Evolutionary conservation across 2,797 vertebrate species (phyloP).

Genomic region (Ceryle rudis): DNA sequence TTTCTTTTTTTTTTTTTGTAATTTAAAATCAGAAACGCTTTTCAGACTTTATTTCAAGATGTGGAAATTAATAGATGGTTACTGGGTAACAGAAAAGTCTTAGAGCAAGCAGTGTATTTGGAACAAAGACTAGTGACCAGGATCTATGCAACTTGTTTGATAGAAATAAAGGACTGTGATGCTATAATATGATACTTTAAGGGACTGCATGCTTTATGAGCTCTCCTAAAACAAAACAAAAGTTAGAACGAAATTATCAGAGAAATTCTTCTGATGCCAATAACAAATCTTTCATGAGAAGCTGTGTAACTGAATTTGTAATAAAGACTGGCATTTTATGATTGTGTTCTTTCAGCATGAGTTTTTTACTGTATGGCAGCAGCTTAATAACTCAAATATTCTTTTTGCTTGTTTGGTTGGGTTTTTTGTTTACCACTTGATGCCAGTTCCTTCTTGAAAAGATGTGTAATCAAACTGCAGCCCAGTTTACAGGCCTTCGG

Average conservation of each 20-base stretch:
- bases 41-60: slow-evolving; percentile 1
- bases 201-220: slow-evolving; percentile 1
- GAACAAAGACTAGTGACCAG: neutral
- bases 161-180: neutral
- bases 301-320: slow-evolving; percentile 2
- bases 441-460: slow-evolving; percentile 47
- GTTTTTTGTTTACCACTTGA: neutral
- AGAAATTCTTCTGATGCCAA: slow-evolving; percentile 30
- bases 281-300: slow-evolving; percentile 34
- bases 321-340: neutral
- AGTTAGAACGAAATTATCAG: neutral
- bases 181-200: neutral
- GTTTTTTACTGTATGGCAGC: neutral
- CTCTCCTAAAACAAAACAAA: neutral
- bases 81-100: neutral
- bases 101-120: neutral
- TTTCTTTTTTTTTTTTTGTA: neutral
- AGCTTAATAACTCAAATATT: neutral
- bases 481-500: neutral
- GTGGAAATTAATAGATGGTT: neutral
- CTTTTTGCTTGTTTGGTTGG: neutral
- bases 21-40: neutral
- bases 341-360: neutral
- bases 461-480: neutral
- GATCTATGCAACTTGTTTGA: neutral